phyloP scores from a whole-genome alignment of 1,140 invertebrate genomes.

The Pectinophora gossypiella region DNA sequence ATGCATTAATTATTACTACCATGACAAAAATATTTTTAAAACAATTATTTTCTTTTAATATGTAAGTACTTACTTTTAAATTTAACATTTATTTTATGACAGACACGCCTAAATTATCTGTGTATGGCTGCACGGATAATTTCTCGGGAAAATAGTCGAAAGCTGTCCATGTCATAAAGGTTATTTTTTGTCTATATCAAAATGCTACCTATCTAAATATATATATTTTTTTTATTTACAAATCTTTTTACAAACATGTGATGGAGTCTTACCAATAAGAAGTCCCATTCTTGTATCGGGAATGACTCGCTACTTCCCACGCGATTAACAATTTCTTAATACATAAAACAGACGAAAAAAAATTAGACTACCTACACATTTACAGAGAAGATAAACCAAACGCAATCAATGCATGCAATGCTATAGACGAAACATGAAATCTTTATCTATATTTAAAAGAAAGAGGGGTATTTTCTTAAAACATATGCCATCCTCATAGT shows the following conservation, averaged over 20 bases:
- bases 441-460: no score
- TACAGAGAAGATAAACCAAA: no score
- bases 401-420: no score
- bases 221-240: not conserved
- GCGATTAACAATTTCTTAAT: not conserved
- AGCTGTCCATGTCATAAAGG: conserved; percentile 26
- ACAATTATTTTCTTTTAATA: not conserved
- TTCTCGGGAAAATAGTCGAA: conserved; percentile 12
- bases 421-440: no score
- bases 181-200: no score
- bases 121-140: conserved; percentile 53
- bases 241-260: not conserved
- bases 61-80: not conserved
- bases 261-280: not conserved
- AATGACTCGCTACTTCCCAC: not conserved
- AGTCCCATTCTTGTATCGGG: not conserved
- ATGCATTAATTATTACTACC: no score
- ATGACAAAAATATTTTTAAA: no score
- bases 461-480: no score
- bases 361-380: no score
- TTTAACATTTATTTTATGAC: not conserved
- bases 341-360: no score
- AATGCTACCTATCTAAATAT: conserved; percentile 1
- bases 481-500: not conserved
- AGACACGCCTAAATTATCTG: not conserved